Evolutionary conservation across 2,797 vertebrate genomes (phyloP).

Genomic region (Rhincodon typus): DNA sequence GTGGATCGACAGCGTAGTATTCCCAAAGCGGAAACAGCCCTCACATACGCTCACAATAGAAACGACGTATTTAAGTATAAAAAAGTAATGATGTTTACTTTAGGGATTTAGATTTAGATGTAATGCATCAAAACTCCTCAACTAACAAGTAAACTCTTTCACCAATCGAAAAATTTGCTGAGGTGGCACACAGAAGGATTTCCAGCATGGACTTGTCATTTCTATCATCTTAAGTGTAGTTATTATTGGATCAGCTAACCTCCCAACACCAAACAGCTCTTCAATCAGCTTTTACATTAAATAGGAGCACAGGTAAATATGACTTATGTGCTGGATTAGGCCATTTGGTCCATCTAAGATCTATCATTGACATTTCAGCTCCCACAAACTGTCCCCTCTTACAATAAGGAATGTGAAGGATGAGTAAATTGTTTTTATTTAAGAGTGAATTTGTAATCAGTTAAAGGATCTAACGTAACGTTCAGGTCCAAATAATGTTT

Average conservation of each 20-base stretch:
- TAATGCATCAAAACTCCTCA: background rate
- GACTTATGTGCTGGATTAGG: no score
- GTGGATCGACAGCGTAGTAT: background rate
- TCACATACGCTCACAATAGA: background rate
- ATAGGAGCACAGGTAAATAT: no score
- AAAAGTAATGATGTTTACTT: background rate
- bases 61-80: background rate
- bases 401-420: background rate
- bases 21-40: background rate
- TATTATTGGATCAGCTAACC: background rate
- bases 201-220: background rate
- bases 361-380: background rate
- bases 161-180: no score
- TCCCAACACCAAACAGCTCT: background rate
- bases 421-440: background rate
- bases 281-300: background rate
- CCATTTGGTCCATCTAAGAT: no score
- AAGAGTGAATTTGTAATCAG: background rate
- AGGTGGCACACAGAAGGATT: background rate
- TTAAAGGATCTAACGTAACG: background rate
- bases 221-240: background rate
- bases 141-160: background rate
- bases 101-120: background rate
- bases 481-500: background rate
- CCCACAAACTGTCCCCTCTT: background rate